Evolutionary conservation across 2,113 vertebrate genomes (phyloP).

Genomic region (Thamnophis sirtalis): DNA sequence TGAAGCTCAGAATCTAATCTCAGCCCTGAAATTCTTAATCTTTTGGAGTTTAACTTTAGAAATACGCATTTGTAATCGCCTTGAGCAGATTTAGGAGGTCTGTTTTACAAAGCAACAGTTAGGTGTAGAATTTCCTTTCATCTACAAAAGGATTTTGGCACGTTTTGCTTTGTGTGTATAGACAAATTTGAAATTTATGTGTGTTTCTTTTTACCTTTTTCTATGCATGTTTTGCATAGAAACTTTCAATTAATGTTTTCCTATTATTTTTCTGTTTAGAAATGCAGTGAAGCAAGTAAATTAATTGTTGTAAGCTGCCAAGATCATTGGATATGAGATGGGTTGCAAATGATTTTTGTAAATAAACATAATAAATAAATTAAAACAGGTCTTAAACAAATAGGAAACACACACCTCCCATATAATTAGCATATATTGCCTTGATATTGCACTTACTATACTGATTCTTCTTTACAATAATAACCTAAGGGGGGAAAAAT

Average conservation of each 20-base stretch:
- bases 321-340: not conserved
- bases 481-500: too few relatives aligned
- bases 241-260: not conserved
- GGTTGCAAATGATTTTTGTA: not conserved
- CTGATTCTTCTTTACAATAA: too few relatives aligned
- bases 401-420: not conserved
- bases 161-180: not conserved
- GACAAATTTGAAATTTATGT: not conserved
- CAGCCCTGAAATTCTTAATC: not conserved
- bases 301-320: not conserved
- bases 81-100: not conserved
- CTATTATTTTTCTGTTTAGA: slow-evolving; percentile 1
- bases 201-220: rapidly evolving
- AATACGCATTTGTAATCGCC: not conserved
- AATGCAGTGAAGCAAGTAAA: not conserved
- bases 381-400: not conserved
- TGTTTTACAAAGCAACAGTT: rapidly evolving
- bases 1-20: not conserved
- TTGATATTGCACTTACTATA: too few relatives aligned
- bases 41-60: not conserved
- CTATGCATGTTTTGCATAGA: not conserved
- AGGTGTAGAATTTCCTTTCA: not conserved
- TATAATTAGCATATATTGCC: too few relatives aligned
- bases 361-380: not conserved
- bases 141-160: not conserved